Base-by-base conservation (phyloP, 2,113 vertebrate species). In the Saguinus imperator region DNA sequence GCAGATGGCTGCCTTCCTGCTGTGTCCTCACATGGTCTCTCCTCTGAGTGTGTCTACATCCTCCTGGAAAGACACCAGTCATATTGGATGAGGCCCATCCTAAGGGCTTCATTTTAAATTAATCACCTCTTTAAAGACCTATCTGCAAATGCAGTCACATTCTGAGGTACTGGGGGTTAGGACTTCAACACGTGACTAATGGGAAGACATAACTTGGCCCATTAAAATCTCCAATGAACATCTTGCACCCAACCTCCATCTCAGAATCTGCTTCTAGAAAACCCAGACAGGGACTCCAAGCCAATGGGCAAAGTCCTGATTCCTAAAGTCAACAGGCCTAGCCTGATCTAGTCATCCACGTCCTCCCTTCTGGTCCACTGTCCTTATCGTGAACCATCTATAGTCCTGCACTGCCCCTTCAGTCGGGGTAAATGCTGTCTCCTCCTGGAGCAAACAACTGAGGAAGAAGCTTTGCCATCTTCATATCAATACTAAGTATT, bases 371-470 rank as follows among this genome's bases (percentile, higher is more conserved):
- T 32, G 6, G 23, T 75, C 79, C 17, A 16, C 8, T 11, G 8
- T 5, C 18, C 11, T 84, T 21, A 0, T 0, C 4, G 20, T 7
- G 17, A 32, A 16, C 5, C 17, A 5, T 13, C 23, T 13, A 23
- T 8, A 8, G 11, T 66, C 14, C 8, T 61, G 35, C 12, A 40
- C 14, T 57, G 23, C 29, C 43, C 52, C 25, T 57, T 68, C 80
- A 18, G 11, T 61, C 0, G 5, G 13, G 3, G 3, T 17, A n/a
- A 43, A 76, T 18, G 66, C 12, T 17, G 1, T 21, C 6, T 81
- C 25, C 35, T 82, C 8, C 43, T 14, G 17, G 5, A 89, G 37
- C 61, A 82, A 45, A 43, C 16, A 35, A 23, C 21, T 2, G 9
- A 13, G 25, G 35, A 7, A 1, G 45, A 75, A 94, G 70, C 50